These are phyloP conservation scores for Ciconia boyciana DNA, from an alignment of 2,113 vertebrate species.

Conservation along the genomic window DNA sequence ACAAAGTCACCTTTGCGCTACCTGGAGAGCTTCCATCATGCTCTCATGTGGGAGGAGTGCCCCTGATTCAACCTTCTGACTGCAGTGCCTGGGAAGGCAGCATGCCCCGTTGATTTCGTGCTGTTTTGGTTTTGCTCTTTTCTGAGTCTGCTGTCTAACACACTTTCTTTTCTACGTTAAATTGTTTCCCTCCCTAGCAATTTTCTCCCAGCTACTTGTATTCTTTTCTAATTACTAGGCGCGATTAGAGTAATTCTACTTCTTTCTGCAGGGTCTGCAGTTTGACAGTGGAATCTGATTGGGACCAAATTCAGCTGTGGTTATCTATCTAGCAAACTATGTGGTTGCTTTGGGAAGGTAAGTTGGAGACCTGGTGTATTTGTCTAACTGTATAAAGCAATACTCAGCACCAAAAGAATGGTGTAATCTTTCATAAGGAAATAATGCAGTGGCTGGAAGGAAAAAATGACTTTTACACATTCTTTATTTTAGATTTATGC, in stretches of 20 bases:
- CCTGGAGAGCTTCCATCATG: conserved; percentile 7
- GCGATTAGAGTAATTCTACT: not conserved
- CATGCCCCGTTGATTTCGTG: not conserved
- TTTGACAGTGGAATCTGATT: not conserved
- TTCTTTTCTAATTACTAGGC: not conserved
- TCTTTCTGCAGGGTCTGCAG: not conserved
- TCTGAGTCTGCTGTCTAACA: not conserved
- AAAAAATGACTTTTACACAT: not conserved
- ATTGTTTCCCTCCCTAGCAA: not conserved
- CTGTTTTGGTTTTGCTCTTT: not conserved
- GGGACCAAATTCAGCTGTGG: not conserved
- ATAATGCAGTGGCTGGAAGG: not conserved
- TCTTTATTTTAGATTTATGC: not conserved
- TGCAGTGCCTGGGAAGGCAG: not conserved
- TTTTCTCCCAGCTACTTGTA: not conserved
- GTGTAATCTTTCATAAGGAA: not conserved
- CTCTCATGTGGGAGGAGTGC: not conserved
- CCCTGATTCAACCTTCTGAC: not conserved
- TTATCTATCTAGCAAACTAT: not conserved
- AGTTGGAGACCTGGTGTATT: not conserved
- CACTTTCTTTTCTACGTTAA: not conserved
- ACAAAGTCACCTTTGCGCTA: conserved; percentile 9
- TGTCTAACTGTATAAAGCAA: not conserved
- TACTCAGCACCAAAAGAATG: not conserved
- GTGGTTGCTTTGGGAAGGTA: not conserved